These are phyloP conservation scores for Leucoma salicis DNA, from an alignment of 2,888 invertebrate species.

Conservation along the genomic window DNA sequence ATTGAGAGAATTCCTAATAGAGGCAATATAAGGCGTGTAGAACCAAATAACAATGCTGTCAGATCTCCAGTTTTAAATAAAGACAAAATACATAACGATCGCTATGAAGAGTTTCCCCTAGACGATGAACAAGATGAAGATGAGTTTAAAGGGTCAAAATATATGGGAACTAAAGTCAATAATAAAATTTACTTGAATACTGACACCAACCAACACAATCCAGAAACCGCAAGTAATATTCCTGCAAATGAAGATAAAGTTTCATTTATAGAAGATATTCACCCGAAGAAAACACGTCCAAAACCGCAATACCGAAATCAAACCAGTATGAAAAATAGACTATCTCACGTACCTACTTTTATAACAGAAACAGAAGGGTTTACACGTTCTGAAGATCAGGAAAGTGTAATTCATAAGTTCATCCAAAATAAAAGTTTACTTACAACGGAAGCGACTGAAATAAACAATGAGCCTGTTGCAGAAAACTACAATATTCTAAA, in stretches of 20 bases:
- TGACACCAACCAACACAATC: conserved; percentile 1
- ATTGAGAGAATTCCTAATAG: conserved; percentile 46
- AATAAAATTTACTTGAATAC: conserved; percentile 18
- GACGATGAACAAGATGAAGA: neutral
- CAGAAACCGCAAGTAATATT: conserved; percentile 10
- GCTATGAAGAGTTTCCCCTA: conserved; percentile 3
- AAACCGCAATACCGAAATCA: conserved; percentile 7
- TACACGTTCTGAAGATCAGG: conserved; percentile 4
- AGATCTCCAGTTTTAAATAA: conserved; percentile 37
- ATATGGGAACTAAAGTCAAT: conserved; percentile 5
- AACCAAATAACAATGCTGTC: conserved; percentile 36
- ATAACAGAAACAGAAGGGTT: conserved; percentile 11
- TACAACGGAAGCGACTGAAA: neutral
- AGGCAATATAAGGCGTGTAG: conserved; percentile 47
- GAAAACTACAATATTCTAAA: conserved; percentile 8
- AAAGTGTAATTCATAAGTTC: conserved; percentile 7
- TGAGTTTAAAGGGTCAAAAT: conserved; percentile 3
- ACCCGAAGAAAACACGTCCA: conserved; percentile 3
- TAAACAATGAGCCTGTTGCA: conserved; percentile 1
- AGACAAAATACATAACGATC: conserved; percentile 4
- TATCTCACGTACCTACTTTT: conserved; percentile 10
- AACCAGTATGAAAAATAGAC: conserved; percentile 3
- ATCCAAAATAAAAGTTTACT: conserved; percentile 3
- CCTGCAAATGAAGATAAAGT: conserved; percentile 7
- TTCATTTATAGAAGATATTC: conserved; percentile 1